Evolutionary conservation across 2,888 invertebrate genomes (phyloP), one percentile per base, ranked within the genome.

Genomic region (Hoplodrina ambigua): DNA sequence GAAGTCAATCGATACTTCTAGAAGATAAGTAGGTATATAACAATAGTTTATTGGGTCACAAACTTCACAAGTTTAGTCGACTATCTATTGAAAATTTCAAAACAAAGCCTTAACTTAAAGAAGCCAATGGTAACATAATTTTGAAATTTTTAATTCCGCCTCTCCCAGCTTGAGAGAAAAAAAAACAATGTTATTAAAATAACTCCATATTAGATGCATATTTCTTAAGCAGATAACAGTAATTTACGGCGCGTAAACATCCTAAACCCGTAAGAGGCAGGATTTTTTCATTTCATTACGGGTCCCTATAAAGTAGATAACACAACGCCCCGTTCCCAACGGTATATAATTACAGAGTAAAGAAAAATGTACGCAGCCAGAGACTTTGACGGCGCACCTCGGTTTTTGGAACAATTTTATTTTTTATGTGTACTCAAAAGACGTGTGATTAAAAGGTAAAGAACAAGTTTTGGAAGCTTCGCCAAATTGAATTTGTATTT

Each of bases 251-350:
- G 56, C 77, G 75, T 75, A 81, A 83, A 84, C 84, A 84, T 82
- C 81, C 83, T 82, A 72, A 84, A 78, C 72, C 75, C 74, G 78
- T 83, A 78, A 82, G 81, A 83, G 77, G 80, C 72, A 62, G 71
- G 80, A 70, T 82, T 85, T 81, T 84, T 85, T 83, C 84, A 85
- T 85, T 85, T 85, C 85, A 85, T 85, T 85, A 85, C 82, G 63
- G 74, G 60, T 63, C 77, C 80, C 80, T 85, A 85, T 85, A 83
- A 83, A 83, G 75, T 80, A 85, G 84, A 85, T 85, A 85, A 75
- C 78, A 73, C 77, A 61, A 82, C 70, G 76, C 79, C 50, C 56
- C 37, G 69, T 76, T 84, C 79, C 80, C 85, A 66, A 64, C 75
- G 77, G 83, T 78, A 83, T 82, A 83, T 83, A 85, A 85, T 83